Conservation (phyloP, 2,113 vertebrate species). For the Callospermophilus lateralis region DNA sequence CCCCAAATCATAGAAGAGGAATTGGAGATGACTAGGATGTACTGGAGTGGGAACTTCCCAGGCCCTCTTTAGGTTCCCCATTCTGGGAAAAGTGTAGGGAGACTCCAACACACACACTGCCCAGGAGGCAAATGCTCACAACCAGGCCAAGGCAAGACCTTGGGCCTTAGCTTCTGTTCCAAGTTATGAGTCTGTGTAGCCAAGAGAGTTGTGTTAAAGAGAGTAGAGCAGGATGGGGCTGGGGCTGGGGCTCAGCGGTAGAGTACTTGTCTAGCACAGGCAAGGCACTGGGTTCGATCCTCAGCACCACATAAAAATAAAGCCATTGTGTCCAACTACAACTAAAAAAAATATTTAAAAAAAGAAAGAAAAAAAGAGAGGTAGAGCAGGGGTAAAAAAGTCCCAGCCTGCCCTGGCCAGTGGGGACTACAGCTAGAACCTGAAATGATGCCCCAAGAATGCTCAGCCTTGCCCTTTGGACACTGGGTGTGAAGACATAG, state of each 20-base stretch:
- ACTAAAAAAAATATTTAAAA: too few relatives aligned
- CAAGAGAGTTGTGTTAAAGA: not conserved
- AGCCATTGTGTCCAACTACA: too few relatives aligned
- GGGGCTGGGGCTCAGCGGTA: too few relatives aligned
- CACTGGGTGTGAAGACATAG: not conserved
- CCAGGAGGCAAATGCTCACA: too few relatives aligned
- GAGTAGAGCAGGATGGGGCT: not conserved
- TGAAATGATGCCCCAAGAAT: not conserved
- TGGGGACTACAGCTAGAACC: not conserved
- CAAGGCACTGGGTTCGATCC: too few relatives aligned
- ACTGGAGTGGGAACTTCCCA: not conserved
- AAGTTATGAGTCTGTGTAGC: not conserved
- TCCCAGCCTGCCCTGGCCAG: not conserved
- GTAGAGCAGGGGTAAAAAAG: not conserved
- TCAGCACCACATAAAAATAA: too few relatives aligned
- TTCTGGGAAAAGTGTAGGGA: not conserved
- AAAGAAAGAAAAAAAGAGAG: too few relatives aligned
- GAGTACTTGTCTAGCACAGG: too few relatives aligned
- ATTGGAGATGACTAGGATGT: not conserved
- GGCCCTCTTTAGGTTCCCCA: not conserved
- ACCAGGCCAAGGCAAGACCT: not conserved
- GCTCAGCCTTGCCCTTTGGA: constrained; percentile 55
- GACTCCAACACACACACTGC: not conserved
- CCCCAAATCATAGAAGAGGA: not conserved
- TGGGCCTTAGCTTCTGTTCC: not conserved